phyloP scores from a whole-genome alignment of 2,797 vertebrate species.

The Philypnodon macrostomus region DNA sequence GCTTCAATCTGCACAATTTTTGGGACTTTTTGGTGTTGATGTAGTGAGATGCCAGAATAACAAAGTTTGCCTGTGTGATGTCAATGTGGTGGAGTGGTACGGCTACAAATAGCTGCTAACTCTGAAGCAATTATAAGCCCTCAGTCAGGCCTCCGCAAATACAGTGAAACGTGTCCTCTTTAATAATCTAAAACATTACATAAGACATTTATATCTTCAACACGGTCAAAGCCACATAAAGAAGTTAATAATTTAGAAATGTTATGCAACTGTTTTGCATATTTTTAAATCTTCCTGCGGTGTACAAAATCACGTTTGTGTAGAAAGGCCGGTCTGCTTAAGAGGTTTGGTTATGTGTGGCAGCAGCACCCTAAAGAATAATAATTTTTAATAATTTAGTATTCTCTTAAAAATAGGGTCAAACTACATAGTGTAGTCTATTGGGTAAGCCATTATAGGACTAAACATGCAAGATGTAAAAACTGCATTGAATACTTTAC shows the following conservation, averaged over 20 bases:
- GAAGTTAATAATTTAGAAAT: constrained; percentile 78
- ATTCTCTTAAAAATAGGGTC: background rate
- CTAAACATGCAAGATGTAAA: too few species aligned
- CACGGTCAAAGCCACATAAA: constrained; percentile 76
- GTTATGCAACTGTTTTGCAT: constrained; percentile 78
- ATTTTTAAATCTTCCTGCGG: constrained; percentile 67
- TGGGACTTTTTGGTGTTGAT: constrained; percentile 24
- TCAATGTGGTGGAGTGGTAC: constrained; percentile 65
- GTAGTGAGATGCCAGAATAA: constrained; percentile 30
- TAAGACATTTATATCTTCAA: constrained; percentile 76
- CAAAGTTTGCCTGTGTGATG: constrained; percentile 62
- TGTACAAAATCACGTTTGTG: constrained; percentile 49
- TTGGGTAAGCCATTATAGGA: too few species aligned
- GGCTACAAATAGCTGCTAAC: constrained; percentile 74
- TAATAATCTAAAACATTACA: constrained; percentile 79
- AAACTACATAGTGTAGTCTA: too few species aligned
- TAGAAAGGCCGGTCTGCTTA: constrained; percentile 29
- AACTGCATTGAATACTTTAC: too few species aligned
- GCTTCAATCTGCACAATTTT: constrained; percentile 21
- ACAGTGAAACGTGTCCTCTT: constrained; percentile 75
- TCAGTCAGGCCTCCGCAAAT: constrained; percentile 67
- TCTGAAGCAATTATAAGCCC: constrained; percentile 78
- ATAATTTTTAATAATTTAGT: too few species aligned
- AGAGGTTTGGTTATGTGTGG: constrained; percentile 25
- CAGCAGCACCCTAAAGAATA: too few species aligned